phyloP scores from a whole-genome alignment of 2,888 invertebrate species.

The Tachystola acroxantha region DNA sequence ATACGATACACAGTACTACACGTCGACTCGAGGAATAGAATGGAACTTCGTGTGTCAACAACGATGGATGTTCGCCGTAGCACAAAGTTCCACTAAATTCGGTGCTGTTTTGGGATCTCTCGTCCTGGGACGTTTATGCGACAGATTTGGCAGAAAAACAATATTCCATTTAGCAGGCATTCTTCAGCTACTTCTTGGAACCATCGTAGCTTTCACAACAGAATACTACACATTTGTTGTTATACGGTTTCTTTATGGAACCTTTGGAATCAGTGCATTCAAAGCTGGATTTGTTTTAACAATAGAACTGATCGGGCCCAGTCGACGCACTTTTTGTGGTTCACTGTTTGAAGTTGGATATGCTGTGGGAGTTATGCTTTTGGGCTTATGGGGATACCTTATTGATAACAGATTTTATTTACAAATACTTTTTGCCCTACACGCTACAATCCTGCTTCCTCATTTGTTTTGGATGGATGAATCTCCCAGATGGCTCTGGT shows the following conservation, averaged over 20 bases:
- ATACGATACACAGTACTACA: conserved; percentile 85
- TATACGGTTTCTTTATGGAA: conserved; percentile 85
- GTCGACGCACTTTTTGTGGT: conserved; percentile 89
- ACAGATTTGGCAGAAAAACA: conserved; percentile 87
- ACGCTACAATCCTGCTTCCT: conserved; percentile 84
- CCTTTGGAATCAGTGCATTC: conserved; percentile 89
- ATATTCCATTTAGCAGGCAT: conserved; percentile 87
- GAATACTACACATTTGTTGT: conserved; percentile 84
- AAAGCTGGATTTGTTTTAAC: conserved; percentile 83
- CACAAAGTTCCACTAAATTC: conserved; percentile 89
- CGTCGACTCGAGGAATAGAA: conserved; percentile 86
- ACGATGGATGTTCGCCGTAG: conserved; percentile 89
- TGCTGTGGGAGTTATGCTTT: conserved; percentile 88
- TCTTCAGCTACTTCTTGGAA: conserved; percentile 82
- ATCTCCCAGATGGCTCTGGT: conserved; percentile 93
- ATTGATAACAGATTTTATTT: conserved; percentile 85
- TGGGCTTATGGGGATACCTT: conserved; percentile 89
- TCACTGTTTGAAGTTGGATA: conserved; percentile 88
- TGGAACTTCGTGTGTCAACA: conserved; percentile 90
- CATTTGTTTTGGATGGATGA: conserved; percentile 94
- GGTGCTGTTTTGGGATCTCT: conserved; percentile 90
- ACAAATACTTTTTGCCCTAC: conserved; percentile 87
- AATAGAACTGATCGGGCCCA: conserved; percentile 91
- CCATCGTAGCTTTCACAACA: conserved; percentile 86
- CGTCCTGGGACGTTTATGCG: conserved; percentile 86